A percentile compares a stretch with the other conserved stretches of the same genome.
Evolutionary conservation across 2,797 vertebrate species (phyloP).

Genomic region (Xiphorhynchus erythropygius): DNA sequence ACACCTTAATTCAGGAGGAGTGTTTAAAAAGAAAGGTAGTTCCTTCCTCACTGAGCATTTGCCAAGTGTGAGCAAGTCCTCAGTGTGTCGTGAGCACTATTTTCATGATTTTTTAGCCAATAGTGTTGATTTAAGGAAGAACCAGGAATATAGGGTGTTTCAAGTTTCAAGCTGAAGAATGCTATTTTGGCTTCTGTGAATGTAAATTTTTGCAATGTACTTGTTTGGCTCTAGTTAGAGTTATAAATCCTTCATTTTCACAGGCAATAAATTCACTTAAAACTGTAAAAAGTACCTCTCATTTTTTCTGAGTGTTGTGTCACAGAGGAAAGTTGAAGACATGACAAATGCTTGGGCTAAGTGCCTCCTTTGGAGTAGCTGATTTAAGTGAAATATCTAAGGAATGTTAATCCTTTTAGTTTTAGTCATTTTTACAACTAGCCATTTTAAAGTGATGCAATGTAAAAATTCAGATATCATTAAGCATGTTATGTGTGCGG

Average conservation of each 20-base stretch:
- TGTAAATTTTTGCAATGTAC: not conserved
- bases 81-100: not conserved
- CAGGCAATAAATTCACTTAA: not conserved
- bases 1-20: not conserved
- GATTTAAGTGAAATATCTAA: conserved; percentile 40
- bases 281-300: not conserved
- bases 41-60: not conserved
- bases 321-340: conserved; percentile 6
- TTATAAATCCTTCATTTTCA: not conserved
- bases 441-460: conserved; percentile 9
- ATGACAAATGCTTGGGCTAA: conserved; percentile 15
- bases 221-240: not conserved
- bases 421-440: conserved; percentile 43
- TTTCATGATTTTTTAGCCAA: not conserved
- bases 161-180: not conserved
- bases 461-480: conserved; percentile 3
- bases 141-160: not conserved
- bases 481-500: not conserved
- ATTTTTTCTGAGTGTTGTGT: not conserved
- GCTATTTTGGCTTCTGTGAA: not conserved
- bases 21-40: not conserved
- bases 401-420: conserved; percentile 65
- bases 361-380: not conserved
- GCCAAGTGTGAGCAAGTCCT: not conserved
- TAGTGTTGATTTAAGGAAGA: not conserved